Percentiles rank a stretch among this genome's conserved stretches.
phyloP scores from a whole-genome alignment of 2,797 vertebrate species.

The Acropternis orthonyx region DNA sequence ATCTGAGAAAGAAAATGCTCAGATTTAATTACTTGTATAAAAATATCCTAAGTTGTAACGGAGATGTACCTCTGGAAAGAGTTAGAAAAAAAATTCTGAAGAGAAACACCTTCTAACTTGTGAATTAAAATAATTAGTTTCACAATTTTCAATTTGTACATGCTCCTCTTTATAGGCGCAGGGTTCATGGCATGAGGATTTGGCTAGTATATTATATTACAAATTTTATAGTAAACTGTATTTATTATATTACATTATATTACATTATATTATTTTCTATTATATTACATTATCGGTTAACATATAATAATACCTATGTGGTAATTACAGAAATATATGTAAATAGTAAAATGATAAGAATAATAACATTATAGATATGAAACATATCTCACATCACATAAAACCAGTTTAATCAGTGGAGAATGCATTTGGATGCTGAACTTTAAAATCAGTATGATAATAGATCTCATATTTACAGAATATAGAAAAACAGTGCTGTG shows the following conservation, averaged over 20 bases:
- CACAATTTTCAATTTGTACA: neutral
- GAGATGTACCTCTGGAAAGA: neutral
- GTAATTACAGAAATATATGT: neutral
- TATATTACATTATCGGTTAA: neutral
- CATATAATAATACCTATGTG: no score
- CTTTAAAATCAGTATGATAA: neutral
- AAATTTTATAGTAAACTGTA: neutral
- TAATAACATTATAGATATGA: neutral
- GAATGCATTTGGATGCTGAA: neutral
- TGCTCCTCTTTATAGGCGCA: neutral
- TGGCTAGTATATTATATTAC: neutral
- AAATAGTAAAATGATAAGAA: neutral
- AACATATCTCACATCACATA: neutral
- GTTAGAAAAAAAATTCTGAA: neutral
- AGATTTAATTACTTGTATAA: neutral
- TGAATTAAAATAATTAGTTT: neutral
- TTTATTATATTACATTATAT: neutral
- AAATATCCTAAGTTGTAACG: neutral
- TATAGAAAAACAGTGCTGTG: neutral
- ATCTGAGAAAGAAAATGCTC: neutral
- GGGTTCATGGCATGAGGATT: neutral
- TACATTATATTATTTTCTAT: neutral
- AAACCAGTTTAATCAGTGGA: rapidly evolving
- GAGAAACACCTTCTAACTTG: rapidly evolving
- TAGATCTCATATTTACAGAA: neutral